A percentile compares a stretch with the other conserved stretches of the same genome.
Conservation (phyloP, 2,888 invertebrate genomes). For the Chaetoderma sp. region DNA sequence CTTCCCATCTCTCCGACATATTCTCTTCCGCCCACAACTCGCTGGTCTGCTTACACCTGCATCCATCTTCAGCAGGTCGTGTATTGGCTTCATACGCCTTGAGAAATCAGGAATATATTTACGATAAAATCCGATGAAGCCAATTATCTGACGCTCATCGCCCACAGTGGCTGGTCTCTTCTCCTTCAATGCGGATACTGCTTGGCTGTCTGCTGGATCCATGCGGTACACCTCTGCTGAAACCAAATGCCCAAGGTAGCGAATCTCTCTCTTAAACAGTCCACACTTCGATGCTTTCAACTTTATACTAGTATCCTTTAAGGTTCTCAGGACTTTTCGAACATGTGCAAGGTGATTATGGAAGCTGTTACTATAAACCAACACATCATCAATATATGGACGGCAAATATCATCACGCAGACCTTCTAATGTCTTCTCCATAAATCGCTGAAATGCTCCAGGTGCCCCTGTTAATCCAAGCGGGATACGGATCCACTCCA, state of each 20-base stretch:
- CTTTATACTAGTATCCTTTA: no score
- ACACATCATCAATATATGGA: conserved; percentile 37
- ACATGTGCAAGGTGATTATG: neutral
- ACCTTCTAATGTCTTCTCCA: conserved; percentile 29
- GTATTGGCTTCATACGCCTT: neutral
- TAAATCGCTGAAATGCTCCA: conserved; percentile 31
- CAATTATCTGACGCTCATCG: conserved; percentile 4
- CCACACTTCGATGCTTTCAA: neutral
- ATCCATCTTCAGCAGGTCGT: no score
- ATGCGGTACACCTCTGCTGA: conserved; percentile 1
- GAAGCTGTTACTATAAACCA: conserved; percentile 34
- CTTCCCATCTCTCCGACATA: no score
- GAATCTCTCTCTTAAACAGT: neutral
- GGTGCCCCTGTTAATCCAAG: conserved; percentile 34
- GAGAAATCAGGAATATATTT: neutral
- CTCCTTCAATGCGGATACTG: neutral
- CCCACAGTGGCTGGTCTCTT: neutral
- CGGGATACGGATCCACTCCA: conserved; percentile 35
- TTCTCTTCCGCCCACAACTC: no score
- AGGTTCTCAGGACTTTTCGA: neutral
- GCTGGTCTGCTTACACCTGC: no score
- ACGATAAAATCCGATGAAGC: neutral
- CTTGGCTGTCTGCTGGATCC: conserved; percentile 6
- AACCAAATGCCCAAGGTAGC: neutral
- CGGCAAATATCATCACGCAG: conserved; percentile 27